These are phyloP conservation scores for Taurulus bubalis DNA, from an alignment of 2,113 vertebrate genomes.

Conservation along the genomic window DNA sequence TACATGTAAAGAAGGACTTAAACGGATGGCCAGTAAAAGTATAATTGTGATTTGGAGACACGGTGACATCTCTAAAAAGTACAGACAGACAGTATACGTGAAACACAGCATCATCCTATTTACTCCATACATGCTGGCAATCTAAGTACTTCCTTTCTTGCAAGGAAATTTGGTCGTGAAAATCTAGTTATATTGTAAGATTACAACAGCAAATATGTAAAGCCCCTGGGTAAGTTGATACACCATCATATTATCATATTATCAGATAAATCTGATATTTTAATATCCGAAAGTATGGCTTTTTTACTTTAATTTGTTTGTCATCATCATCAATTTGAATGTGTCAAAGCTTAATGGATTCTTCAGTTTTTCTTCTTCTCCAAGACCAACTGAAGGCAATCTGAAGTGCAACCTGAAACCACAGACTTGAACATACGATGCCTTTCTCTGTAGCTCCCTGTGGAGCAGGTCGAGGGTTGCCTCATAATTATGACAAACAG, in stretches of 20 bases:
- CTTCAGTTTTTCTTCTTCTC: neutral
- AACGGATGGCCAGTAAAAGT: neutral
- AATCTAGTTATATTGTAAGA: constrained; percentile 10
- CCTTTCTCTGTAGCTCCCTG: neutral
- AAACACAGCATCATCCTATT: neutral
- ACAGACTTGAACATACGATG: constrained; percentile 21
- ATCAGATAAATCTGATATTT: constrained; percentile 27
- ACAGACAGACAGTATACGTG: no score
- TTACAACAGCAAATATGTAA: constrained; percentile 17
- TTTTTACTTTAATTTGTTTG: constrained; percentile 23
- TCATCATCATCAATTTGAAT: no score
- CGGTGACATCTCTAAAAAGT: neutral
- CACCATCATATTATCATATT: neutral
- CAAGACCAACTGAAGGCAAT: neutral
- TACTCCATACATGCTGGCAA: neutral
- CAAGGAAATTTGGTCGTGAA: neutral
- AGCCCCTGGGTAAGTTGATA: constrained; percentile 10
- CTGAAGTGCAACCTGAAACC: constrained; percentile 17
- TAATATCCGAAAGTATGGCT: constrained; percentile 30
- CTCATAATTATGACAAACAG: constrained; percentile 71
- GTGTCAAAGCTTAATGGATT: constrained; percentile 16
- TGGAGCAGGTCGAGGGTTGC: constrained; percentile 23
- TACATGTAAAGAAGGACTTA: neutral
- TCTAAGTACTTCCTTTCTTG: constrained; percentile 30
- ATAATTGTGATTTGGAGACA: neutral